Evolutionary conservation across 2,113 vertebrate genomes (phyloP).

Genomic region (Tetrax tetrax): DNA sequence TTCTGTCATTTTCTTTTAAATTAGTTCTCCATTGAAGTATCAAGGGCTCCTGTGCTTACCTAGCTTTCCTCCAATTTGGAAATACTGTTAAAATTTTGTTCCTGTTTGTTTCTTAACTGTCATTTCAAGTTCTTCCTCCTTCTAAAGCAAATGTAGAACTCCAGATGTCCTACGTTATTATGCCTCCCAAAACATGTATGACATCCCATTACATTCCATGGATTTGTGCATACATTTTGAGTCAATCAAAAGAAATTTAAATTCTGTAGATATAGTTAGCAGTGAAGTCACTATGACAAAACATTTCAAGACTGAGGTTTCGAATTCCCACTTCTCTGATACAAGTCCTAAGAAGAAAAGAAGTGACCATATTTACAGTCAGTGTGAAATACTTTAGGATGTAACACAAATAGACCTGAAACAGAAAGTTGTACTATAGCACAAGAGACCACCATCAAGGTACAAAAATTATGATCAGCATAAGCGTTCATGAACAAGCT

Average conservation of each 20-base stretch:
- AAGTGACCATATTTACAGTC: background rate
- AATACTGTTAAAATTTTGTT: background rate
- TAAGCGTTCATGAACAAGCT: background rate
- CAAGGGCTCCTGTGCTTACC: background rate
- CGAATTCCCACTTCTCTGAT: background rate
- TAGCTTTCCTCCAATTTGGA: background rate
- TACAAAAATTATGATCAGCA: background rate
- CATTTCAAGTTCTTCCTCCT: background rate
- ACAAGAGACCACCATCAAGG: background rate
- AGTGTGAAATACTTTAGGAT: background rate
- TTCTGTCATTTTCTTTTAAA: background rate
- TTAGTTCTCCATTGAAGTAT: background rate
- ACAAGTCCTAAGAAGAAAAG: background rate
- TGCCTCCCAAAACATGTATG: background rate
- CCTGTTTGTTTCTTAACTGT: background rate
- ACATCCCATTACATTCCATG: background rate
- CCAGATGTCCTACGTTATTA: background rate
- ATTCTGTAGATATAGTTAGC: background rate
- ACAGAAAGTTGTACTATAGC: background rate
- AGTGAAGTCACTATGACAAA: background rate
- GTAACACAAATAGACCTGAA: background rate
- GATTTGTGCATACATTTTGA: background rate
- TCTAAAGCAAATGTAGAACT: background rate
- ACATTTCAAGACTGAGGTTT: background rate
- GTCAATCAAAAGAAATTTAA: background rate